A percentile compares a stretch with the other conserved stretches of the same genome.
These are phyloP conservation scores for Okamejei kenojei DNA, from an alignment of 2,797 vertebrate genomes.

Conservation along the genomic window DNA sequence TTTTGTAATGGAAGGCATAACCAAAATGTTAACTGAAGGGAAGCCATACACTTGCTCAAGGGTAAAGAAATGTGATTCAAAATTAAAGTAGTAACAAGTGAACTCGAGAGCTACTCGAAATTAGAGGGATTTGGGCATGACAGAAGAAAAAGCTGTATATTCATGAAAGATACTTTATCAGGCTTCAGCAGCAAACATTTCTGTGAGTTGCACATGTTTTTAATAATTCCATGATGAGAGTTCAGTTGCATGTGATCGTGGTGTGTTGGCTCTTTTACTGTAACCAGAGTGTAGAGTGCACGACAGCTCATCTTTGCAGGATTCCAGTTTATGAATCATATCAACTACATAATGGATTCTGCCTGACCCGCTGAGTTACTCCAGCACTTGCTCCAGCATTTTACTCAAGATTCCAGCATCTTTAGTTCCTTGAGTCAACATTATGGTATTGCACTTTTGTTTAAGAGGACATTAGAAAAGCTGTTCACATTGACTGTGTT, in stretches of 20 bases:
- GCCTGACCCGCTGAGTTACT: too few relatives aligned
- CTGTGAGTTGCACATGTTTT: not conserved
- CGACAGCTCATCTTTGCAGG: not conserved
- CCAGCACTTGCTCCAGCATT: too few relatives aligned
- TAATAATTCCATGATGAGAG: not conserved
- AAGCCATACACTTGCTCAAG: not conserved
- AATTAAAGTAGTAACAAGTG: not conserved
- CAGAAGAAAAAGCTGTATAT: not conserved
- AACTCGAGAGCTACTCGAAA: not conserved
- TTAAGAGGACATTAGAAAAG: not conserved
- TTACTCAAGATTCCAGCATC: too few relatives aligned
- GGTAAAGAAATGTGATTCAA: not conserved
- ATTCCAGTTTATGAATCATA: not conserved
- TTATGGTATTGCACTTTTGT: not conserved
- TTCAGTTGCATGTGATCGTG: not conserved
- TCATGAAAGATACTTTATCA: not conserved
- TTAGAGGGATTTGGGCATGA: not conserved
- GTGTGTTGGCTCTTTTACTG: not conserved
- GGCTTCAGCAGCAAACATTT: not conserved
- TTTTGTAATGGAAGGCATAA: not conserved
- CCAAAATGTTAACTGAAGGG: not conserved
- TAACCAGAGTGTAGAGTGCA: not conserved
- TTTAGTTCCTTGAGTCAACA: too few relatives aligned
- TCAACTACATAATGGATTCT: not conserved
- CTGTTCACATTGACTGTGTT: slow-evolving; percentile 10